phyloP scores from a whole-genome alignment of 2,888 invertebrate species.

The Andrena minutula region DNA sequence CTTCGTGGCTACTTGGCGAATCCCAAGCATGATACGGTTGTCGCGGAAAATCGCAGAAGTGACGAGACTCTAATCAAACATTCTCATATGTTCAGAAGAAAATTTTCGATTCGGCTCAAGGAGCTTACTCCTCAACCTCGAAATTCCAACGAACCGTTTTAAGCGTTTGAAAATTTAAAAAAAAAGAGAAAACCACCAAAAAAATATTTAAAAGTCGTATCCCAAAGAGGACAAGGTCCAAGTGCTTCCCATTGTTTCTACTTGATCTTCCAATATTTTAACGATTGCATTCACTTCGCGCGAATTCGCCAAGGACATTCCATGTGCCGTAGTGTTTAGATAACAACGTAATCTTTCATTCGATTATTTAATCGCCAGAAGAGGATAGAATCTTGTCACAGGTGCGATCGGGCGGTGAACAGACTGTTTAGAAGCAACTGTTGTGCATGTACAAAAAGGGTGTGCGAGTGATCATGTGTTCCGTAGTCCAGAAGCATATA shows the following conservation, averaged over 20 bases:
- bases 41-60: constrained; percentile 29
- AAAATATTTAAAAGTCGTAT: constrained; percentile 5
- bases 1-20: background rate
- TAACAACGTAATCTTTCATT: constrained; percentile 39
- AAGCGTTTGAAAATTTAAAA: background rate
- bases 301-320: background rate
- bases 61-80: constrained; percentile 44
- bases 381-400: constrained; percentile 56
- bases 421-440: constrained; percentile 51
- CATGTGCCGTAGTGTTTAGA: background rate
- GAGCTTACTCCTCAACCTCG: background rate
- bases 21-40: constrained; percentile 21
- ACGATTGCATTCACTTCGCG: background rate
- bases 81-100: background rate
- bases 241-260: constrained; percentile 58
- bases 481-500: constrained; percentile 61
- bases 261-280: constrained; percentile 47
- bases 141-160: background rate
- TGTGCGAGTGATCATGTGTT: constrained; percentile 74
- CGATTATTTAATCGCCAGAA: constrained; percentile 1
- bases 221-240: constrained; percentile 10
- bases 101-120: background rate
- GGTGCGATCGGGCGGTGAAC: constrained; percentile 50
- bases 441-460: constrained; percentile 66
- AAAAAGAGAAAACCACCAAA: background rate